phyloP scores from a whole-genome alignment of 1,140 invertebrate genomes.

The Ips nitidus region DNA sequence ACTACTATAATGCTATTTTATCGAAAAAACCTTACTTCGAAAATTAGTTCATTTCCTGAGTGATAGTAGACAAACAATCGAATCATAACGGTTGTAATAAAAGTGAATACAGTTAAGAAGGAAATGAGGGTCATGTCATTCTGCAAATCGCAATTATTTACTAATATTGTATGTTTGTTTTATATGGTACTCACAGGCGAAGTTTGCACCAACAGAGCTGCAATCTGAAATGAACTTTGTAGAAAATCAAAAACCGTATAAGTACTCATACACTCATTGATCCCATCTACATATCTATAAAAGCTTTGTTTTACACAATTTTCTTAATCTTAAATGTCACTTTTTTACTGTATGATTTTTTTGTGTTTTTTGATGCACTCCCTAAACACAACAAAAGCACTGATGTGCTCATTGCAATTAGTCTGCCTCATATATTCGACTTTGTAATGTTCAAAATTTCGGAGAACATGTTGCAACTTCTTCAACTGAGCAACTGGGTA shows the following conservation, averaged over 20 bases:
- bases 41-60: conserved; percentile 19
- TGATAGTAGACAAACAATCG: conserved; percentile 25
- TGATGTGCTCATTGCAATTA: background rate
- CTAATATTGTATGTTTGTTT: background rate
- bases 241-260: conserved; percentile 27
- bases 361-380: background rate
- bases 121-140: background rate
- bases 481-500: background rate
- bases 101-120: background rate
- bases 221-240: conserved; percentile 27
- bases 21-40: conserved; percentile 6
- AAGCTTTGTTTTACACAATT: background rate
- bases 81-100: conserved; percentile 5
- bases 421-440: background rate
- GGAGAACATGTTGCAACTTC: background rate
- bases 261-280: conserved; percentile 15
- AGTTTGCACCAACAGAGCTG: conserved; percentile 2
- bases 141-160: background rate
- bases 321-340: background rate
- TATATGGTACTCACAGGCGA: background rate
- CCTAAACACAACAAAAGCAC: background rate
- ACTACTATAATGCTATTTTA: background rate
- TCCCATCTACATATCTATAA: conserved; percentile 21
- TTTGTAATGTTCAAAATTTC: background rate
- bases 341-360: background rate